Base-by-base conservation (phyloP, 2,113 vertebrate species). In the Nothoprocta pentlandii region DNA sequence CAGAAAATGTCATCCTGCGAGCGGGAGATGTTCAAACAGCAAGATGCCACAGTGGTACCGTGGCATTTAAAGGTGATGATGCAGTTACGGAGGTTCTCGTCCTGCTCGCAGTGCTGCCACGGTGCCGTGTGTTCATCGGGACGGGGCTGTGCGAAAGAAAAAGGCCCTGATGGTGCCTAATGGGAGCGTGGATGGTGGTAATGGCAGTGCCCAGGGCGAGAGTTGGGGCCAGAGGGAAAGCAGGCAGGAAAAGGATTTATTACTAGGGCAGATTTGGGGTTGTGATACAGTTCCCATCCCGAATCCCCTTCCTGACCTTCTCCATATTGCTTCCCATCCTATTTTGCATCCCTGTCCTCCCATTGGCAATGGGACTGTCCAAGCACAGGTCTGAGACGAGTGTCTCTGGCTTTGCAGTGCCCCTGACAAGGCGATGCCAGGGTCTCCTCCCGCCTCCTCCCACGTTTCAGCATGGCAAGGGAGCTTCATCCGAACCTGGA, bases 51-150 rank as follows among this genome's bases (percentile, higher is more conserved):
- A 95, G 96, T 80, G 92, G 82, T 76, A 80, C 63, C 1, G 42
- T 93, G 96, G 80, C 96, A 94, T 97, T 97, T 96, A 83, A 94
- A 94, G 93, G 75, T 64, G 80, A 95, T 93, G 89, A 94, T 73
- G 90, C 85, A 93, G 95, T 93, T 95, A 94, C 30, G 46, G 7
- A 64, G 70, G 94, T 93, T 86, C 94, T 92, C 77, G 2, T 90
- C 87, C 89, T 10, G 1, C 70, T 95, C 39, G 77, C 67, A 62
- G 83, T 75, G 68, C 77, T 14, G 6, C 5, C 36, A 54, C 3
- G 0, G 61, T 15, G 39, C 90, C 76, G 34, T 15, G 30, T 39
- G 58, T 23, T 91, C 7, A 2, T 36, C 46, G 20, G 77, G 46
- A 85, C 62, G 28, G n/a, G 68, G 41, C 19, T 54, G 51, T 63